Conservation (phyloP, 1,140 invertebrate species). For the Diorhabda sublineata region DNA sequence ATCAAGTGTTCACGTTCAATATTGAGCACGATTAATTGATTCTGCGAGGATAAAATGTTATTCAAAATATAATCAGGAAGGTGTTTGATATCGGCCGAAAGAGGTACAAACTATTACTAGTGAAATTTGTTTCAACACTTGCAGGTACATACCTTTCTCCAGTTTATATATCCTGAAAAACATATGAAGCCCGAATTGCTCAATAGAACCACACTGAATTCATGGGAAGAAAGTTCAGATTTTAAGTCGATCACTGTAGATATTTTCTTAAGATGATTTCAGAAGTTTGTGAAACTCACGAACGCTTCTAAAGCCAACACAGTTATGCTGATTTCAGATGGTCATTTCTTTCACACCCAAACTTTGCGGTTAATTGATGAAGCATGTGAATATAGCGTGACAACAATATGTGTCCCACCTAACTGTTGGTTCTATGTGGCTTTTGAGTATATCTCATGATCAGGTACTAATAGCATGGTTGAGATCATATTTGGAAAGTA, state of each 20-base stretch:
- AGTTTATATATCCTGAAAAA: slow-evolving; percentile 39
- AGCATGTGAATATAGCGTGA: slow-evolving; percentile 19
- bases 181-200: slow-evolving; percentile 31
- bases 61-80: too few relatives aligned
- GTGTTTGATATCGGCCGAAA: slow-evolving; percentile 26
- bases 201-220: slow-evolving; percentile 26
- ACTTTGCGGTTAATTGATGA: slow-evolving; percentile 39
- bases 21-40: too few relatives aligned
- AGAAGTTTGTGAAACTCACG: slow-evolving; percentile 32
- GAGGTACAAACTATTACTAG: slow-evolving; percentile 42
- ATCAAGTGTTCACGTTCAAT: too few relatives aligned
- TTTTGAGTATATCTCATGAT: slow-evolving; percentile 23
- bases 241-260: slow-evolving; percentile 43
- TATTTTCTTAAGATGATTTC: slow-evolving; percentile 42
- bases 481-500: slow-evolving; percentile 26
- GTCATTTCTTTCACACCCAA: slow-evolving; percentile 36
- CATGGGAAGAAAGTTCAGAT: slow-evolving; percentile 33
- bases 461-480: slow-evolving; percentile 14
- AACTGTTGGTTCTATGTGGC: slow-evolving; percentile 45
- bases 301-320: slow-evolving; percentile 27
- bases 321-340: slow-evolving; percentile 42
- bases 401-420: slow-evolving; percentile 39
- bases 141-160: slow-evolving; percentile 37
- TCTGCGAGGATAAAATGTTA: too few relatives aligned
- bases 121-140: slow-evolving; percentile 44